A percentile compares a stretch with the other conserved stretches of the same genome.
Conservation (phyloP, 2,113 vertebrate species). For the Leptobrachium ailaonicum region DNA sequence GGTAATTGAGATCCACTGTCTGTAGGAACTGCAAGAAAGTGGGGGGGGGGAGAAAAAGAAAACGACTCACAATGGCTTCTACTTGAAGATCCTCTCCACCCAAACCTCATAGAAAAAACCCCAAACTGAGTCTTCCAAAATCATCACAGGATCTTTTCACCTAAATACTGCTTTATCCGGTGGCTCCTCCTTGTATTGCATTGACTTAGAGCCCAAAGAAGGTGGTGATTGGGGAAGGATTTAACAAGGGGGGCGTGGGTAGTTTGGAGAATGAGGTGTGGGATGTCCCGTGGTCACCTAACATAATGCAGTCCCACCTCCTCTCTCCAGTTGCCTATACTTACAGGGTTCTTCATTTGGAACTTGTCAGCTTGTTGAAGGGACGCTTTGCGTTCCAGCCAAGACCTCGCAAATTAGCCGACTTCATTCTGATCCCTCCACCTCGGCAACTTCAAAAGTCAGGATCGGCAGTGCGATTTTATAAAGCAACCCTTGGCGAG, state of each 20-base stretch:
- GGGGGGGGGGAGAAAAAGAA: not conserved
- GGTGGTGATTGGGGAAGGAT: constrained; percentile 39
- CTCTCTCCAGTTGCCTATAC: constrained; percentile 11
- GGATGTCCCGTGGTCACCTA: constrained; percentile 29
- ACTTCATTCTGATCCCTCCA: too few species aligned
- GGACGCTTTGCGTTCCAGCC: too few species aligned
- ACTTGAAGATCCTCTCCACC: constrained; percentile 40
- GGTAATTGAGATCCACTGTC: constrained; percentile 15
- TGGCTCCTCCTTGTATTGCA: constrained; percentile 29
- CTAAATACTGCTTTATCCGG: constrained; percentile 40
- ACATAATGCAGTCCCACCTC: constrained; percentile 9
- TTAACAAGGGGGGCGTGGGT: constrained; percentile 29
- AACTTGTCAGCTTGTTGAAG: too few species aligned
- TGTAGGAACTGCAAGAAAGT: not conserved
- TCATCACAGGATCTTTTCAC: constrained; percentile 34
- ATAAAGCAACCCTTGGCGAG: not conserved
- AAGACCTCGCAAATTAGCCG: too few species aligned
- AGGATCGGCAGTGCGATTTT: not conserved
- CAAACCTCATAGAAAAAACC: constrained; percentile 8
- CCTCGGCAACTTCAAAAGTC: too few species aligned
- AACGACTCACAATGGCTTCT: not conserved
- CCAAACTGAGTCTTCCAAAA: constrained; percentile 18
- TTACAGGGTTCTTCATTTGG: constrained; percentile 15
- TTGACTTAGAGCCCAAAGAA: constrained; percentile 17
- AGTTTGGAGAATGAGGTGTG: constrained; percentile 6